Conservation (phyloP, 2,888 invertebrate genomes). For the Drosophila setosimentum region DNA sequence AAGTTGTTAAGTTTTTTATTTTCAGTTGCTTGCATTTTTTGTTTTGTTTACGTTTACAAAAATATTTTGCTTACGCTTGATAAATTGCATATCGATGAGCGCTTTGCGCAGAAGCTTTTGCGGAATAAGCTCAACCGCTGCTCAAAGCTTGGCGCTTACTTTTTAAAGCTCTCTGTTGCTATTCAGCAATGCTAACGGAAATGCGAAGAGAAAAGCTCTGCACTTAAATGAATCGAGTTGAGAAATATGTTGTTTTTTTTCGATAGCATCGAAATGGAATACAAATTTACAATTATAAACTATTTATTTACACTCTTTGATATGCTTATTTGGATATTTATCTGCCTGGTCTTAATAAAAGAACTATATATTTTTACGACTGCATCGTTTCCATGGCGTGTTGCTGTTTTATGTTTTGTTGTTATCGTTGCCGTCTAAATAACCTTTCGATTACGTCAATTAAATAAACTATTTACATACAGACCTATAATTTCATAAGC, state of each 20-base stretch:
- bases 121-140: constrained; percentile 52
- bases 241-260: not conserved
- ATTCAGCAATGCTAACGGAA: constrained; percentile 34
- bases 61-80: constrained; percentile 11
- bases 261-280: not conserved
- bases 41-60: constrained; percentile 27
- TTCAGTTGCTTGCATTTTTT: not conserved
- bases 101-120: constrained; percentile 47
- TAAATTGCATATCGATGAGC: constrained; percentile 19
- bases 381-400: constrained; percentile 10
- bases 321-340: not conserved
- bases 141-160: constrained; percentile 39
- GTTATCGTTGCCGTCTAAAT: constrained; percentile 57
- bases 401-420: constrained; percentile 23
- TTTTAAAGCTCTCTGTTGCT: constrained; percentile 29
- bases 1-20: not conserved
- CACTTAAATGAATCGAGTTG: not conserved
- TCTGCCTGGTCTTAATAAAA: not conserved
- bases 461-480: constrained; percentile 57
- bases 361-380: constrained; percentile 20
- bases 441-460: constrained; percentile 75
- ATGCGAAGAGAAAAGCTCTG: constrained; percentile 5
- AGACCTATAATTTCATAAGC: constrained; percentile 61
- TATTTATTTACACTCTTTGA: not conserved
- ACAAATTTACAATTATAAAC: no score